phyloP scores from a whole-genome alignment of 2,888 invertebrate genomes.

The Rhodophaea formosa region DNA sequence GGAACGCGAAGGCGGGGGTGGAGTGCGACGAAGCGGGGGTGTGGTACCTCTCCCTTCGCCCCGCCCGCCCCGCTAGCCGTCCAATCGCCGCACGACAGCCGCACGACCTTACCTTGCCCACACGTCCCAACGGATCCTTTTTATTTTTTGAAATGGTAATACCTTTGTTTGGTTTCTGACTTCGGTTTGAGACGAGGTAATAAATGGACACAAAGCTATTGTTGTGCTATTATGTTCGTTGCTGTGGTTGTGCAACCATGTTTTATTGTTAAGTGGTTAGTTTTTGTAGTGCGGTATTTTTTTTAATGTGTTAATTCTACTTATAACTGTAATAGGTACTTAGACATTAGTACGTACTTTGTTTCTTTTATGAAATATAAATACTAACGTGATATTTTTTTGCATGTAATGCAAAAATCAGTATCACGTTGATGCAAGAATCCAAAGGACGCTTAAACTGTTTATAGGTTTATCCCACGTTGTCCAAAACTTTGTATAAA shows the following conservation, averaged over 20 bases:
- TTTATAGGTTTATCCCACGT: too few relatives aligned
- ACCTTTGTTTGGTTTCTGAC: constrained; percentile 44
- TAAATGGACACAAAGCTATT: constrained; percentile 22
- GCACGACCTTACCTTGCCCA: constrained; percentile 74
- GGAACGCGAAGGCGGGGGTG: constrained; percentile 59
- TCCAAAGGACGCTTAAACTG: too few relatives aligned
- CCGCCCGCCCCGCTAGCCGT: constrained; percentile 64
- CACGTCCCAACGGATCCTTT: constrained; percentile 70
- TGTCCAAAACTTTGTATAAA: too few relatives aligned
- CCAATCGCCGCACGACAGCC: constrained; percentile 65
- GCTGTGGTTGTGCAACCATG: background rate
- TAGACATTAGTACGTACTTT: too few relatives aligned
- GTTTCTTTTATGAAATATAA: too few relatives aligned
- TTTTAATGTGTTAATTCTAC: too few relatives aligned
- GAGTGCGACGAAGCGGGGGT: constrained; percentile 63
- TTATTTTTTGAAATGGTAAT: constrained; percentile 48
- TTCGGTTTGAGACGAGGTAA: constrained; percentile 29
- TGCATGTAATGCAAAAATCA: too few relatives aligned
- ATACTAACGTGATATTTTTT: too few relatives aligned
- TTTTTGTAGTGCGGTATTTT: background rate
- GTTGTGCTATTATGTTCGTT: constrained; percentile 10
- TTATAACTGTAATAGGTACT: too few relatives aligned
- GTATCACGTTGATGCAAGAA: too few relatives aligned
- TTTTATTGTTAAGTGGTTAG: background rate
- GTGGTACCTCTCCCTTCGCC: constrained; percentile 62